Conservation (phyloP, 2,888 invertebrate species). For the Callyntrura guangdongensis region DNA sequence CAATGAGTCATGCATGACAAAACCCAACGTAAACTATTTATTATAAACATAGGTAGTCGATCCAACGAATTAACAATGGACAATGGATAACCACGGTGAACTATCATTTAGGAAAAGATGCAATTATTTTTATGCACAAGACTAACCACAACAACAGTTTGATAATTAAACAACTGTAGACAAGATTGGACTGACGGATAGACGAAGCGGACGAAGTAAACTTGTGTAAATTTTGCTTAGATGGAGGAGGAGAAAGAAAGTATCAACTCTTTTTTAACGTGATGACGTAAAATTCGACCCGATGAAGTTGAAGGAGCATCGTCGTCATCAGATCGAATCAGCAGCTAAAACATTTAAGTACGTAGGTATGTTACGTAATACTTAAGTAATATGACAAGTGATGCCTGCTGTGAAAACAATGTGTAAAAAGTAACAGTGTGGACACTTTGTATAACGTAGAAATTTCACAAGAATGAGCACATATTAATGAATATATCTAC, state of each 20-base stretch:
- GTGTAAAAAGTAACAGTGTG: background rate
- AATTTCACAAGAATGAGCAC: background rate
- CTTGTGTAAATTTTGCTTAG: conserved; percentile 14
- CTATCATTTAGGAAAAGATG: conserved; percentile 33
- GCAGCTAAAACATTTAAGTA: background rate
- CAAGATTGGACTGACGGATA: background rate
- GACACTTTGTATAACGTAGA: background rate
- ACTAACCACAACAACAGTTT: background rate
- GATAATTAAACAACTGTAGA: background rate
- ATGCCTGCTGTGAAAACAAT: background rate
- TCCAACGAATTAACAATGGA: conserved; percentile 44
- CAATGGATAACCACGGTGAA: conserved; percentile 42
- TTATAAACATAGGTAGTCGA: conserved; percentile 5
- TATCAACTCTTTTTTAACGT: background rate
- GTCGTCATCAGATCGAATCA: conserved; percentile 43
- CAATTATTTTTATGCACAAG: conserved; percentile 30
- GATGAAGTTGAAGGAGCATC: conserved; percentile 45
- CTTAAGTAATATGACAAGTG: conserved; percentile 1
- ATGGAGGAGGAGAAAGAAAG: conserved; percentile 10
- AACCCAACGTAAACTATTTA: conserved; percentile 16
- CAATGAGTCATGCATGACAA: conserved; percentile 23
- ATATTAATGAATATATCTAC: background rate
- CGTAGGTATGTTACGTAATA: conserved; percentile 1
- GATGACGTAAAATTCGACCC: conserved; percentile 41
- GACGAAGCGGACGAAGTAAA: background rate